These are phyloP conservation scores for Rapana venosa DNA, from an alignment of 2,888 invertebrate species.

Conservation along the genomic window DNA sequence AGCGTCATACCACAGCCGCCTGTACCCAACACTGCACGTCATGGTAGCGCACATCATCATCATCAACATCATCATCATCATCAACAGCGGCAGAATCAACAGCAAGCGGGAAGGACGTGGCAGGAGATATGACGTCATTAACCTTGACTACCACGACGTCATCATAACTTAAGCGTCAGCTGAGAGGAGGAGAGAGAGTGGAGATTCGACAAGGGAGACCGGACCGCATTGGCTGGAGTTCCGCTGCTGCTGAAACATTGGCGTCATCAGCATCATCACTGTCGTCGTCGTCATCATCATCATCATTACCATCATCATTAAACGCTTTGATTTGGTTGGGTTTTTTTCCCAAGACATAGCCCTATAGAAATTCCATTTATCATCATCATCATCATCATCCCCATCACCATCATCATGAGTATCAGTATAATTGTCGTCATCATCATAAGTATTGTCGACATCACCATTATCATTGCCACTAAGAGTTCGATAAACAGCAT, in stretches of 20 bases:
- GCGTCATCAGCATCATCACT: neutral
- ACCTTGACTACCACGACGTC: slow-evolving; percentile 1
- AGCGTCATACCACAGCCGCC: neutral
- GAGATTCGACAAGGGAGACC: neutral
- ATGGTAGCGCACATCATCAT: neutral
- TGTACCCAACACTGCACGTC: neutral
- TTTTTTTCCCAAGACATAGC: too few species aligned
- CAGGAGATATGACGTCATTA: neutral
- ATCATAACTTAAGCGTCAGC: slow-evolving; percentile 24
- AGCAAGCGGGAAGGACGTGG: neutral
- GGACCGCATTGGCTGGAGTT: neutral
- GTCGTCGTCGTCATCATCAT: neutral
- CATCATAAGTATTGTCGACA: neutral
- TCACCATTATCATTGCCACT: too few species aligned
- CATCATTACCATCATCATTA: too few species aligned
- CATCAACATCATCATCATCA: neutral
- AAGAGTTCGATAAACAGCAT: too few species aligned
- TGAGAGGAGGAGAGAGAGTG: slow-evolving; percentile 8
- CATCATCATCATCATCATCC: neutral
- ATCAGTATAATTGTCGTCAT: neutral
- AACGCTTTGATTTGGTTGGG: too few species aligned
- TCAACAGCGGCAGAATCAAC: neutral
- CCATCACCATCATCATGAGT: neutral
- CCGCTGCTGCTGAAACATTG: neutral
- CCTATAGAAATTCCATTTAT: too few species aligned